phyloP scores from a whole-genome alignment of 2,113 vertebrate genomes.

The Oryzias celebensis region DNA sequence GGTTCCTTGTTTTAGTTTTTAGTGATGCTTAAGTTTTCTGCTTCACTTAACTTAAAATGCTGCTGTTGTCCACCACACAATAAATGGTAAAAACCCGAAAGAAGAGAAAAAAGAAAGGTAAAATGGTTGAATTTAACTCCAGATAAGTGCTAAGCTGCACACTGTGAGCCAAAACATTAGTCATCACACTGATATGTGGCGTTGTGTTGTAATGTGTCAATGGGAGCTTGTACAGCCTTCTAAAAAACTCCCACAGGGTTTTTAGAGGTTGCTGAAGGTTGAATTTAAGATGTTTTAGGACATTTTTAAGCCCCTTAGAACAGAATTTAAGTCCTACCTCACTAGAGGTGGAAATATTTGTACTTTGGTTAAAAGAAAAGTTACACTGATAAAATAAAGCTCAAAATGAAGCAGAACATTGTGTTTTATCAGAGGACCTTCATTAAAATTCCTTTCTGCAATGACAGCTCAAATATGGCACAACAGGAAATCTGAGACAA shows the following conservation, averaged over 20 bases:
- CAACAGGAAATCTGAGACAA: slow-evolving; percentile 23
- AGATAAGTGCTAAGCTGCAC: not conserved
- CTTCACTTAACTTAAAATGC: not conserved
- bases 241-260: too few species aligned
- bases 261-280: too few species aligned
- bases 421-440: slow-evolving; percentile 14
- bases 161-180: not conserved
- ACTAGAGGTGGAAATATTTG: too few species aligned
- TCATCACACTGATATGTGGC: not conserved
- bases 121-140: not conserved
- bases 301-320: too few species aligned
- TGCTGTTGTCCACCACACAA: not conserved
- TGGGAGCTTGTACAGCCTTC: not conserved
- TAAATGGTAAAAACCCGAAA: not conserved
- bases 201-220: not conserved
- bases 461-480: not conserved
- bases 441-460: slow-evolving; percentile 7
- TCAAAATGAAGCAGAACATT: slow-evolving; percentile 1
- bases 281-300: too few species aligned
- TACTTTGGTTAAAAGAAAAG: too few species aligned
- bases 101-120: not conserved
- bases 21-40: not conserved
- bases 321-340: too few species aligned
- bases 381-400: too few species aligned
- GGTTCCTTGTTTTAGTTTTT: not conserved